Evolutionary conservation across 2,888 invertebrate genomes (phyloP), one percentile per base, ranked within the genome.

Genomic region (Chironomus tentans): DNA sequence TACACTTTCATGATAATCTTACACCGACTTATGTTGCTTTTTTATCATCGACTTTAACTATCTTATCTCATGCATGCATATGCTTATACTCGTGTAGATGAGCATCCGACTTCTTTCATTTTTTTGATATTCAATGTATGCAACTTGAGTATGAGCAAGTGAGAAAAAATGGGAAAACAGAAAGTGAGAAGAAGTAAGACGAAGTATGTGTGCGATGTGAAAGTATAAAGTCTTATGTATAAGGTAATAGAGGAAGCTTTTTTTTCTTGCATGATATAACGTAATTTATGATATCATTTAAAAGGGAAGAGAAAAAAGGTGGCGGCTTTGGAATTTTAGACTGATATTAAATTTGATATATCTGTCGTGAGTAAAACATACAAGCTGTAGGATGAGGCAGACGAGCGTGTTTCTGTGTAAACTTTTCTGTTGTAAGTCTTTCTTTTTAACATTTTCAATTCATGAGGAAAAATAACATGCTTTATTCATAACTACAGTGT

Each of bases 21-120:
- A 50, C 62, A 68, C 22, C 48, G 38, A 50, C 62, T 74, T 68
- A 68, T 48, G 38, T 38, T 38, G 68, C 74, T 74, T 74, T 72
- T 73, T 74, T 74, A 74, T 74, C 74, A 61, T 28, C 48, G n/a
- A 47, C 74, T 74, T 56, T 68, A 74, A 74, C 74, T 74, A 74
- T 61, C 74, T 74, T 74, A 74, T 68, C 74, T 48, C 18, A 22
- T 18, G 61, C 65, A 56, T n/a, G 18, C 56, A 56, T 56, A 56
- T 7, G 15, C 56, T 7, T 18, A 56, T 72, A 48, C 56, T 38
- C 38, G 38, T 38, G 38, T 38, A 38, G 18, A 18, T 28, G 69
- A 48, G 24, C 50, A 71, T 71, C 71, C 21, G 65, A 21, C 56
- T 21, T 68, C n/a, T n/a, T 38, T 38, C 0, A n/a, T 68, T 38